Evolutionary conservation across 2,888 invertebrate genomes (phyloP).

Genomic region (Lypha dubia): DNA sequence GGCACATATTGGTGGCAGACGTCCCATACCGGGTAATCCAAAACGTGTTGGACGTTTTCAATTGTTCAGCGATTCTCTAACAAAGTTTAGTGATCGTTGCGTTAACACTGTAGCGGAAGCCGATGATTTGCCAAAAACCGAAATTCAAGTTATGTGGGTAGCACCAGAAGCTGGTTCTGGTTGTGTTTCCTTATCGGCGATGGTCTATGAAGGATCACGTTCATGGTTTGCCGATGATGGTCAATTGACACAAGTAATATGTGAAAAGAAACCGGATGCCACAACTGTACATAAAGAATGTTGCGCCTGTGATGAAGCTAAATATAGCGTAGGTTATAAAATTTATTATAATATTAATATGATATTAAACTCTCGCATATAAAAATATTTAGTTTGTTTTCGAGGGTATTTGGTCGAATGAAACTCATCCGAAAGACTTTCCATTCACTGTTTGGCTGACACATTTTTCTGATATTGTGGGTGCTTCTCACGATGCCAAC

Average conservation of each 20-base stretch:
- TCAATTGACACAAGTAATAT: constrained; percentile 90
- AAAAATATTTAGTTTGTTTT: constrained; percentile 89
- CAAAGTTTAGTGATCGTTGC: constrained; percentile 91
- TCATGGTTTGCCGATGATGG: constrained; percentile 96
- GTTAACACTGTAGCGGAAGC: constrained; percentile 92
- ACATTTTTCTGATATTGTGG: constrained; percentile 98
- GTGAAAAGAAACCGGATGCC: constrained; percentile 88
- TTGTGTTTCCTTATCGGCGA: constrained; percentile 94
- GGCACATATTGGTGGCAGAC: constrained; percentile 78
- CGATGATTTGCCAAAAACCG: constrained; percentile 91
- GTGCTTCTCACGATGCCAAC: constrained; percentile 95
- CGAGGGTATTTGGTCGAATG: constrained; percentile 97
- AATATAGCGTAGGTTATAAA: constrained; percentile 89
- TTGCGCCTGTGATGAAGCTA: constrained; percentile 98
- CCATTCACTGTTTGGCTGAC: constrained; percentile 95
- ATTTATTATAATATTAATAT: too few species aligned
- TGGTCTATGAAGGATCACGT: constrained; percentile 91
- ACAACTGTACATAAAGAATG: constrained; percentile 87
- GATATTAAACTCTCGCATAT: too few species aligned
- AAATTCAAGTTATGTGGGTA: constrained; percentile 95
- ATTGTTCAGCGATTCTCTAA: constrained; percentile 86
- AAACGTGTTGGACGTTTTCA: constrained; percentile 88
- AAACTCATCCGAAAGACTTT: constrained; percentile 98
- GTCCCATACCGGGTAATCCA: constrained; percentile 83
- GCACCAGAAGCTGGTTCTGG: constrained; percentile 93